A percentile compares a stretch with the other conserved stretches of the same genome.
Evolutionary conservation across 2,113 vertebrate genomes (phyloP).

Genomic region (Esox niger): DNA sequence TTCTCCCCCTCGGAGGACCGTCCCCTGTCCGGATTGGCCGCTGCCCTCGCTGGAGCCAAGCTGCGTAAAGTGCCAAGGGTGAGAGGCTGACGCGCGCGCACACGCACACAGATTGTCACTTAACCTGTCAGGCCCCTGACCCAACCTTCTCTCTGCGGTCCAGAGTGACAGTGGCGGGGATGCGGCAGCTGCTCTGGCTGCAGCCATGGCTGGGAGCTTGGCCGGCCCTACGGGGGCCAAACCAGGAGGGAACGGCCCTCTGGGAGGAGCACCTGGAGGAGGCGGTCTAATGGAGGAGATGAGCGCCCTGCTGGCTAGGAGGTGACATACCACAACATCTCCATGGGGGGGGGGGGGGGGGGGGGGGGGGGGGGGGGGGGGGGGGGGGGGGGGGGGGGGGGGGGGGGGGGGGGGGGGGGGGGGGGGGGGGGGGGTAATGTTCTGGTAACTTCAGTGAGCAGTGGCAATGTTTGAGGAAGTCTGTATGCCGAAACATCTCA

Average conservation of each 20-base stretch:
- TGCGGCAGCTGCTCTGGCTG: constrained; percentile 70
- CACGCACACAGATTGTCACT: neutral
- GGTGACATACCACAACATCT: constrained; percentile 63
- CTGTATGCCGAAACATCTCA: no score
- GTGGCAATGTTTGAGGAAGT: neutral
- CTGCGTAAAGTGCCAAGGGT: constrained; percentile 93
- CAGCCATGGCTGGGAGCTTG: constrained; percentile 47
- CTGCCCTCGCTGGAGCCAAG: constrained; percentile 93
- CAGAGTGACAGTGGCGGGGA: constrained; percentile 80
- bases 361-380: neutral
- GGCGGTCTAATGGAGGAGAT: constrained; percentile 99
- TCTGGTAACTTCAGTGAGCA: neutral
- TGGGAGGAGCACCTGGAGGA: constrained; percentile 79
- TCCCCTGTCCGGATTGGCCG: constrained; percentile 87
- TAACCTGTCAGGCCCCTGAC: no score
- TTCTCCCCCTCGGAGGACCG: constrained; percentile 85
- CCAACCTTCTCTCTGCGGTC: constrained; percentile 2
- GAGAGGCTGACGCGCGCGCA: constrained; percentile 51
- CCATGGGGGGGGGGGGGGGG: neutral
- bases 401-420: neutral
- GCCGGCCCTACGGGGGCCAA: constrained; percentile 72
- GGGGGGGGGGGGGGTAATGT: neutral
- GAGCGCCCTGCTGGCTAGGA: constrained; percentile 97
- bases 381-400: neutral
- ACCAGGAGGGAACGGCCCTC: constrained; percentile 89